A percentile compares a stretch with the other conserved stretches of the same genome.
phyloP scores from a whole-genome alignment of 2,888 invertebrate species.

The Caprella mutica region DNA sequence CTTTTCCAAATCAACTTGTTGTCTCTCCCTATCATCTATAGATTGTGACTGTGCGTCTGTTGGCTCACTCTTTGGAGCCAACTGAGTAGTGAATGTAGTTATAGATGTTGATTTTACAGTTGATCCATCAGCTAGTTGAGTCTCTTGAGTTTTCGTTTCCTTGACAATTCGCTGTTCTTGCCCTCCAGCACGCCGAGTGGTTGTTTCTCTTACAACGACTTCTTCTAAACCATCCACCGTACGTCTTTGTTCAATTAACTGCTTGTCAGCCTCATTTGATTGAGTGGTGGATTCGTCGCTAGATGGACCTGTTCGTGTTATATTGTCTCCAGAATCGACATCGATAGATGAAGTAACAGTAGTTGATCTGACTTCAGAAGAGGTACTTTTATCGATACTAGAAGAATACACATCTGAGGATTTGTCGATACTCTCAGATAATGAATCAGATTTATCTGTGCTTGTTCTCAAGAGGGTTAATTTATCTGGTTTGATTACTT shows the following conservation, averaged over 20 bases:
- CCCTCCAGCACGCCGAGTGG: conserved; percentile 24
- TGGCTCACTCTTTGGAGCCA: conserved; percentile 18
- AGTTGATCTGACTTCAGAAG: background rate
- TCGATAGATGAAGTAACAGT: conserved; percentile 4
- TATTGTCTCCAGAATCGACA: conserved; percentile 18
- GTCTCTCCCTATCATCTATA: conserved; percentile 20
- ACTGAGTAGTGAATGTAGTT: conserved; percentile 33
- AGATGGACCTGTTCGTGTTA: conserved; percentile 24
- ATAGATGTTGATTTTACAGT: conserved; percentile 31
- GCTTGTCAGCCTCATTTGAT: background rate
- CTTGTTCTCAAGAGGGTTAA: background rate
- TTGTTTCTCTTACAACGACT: conserved; percentile 22
- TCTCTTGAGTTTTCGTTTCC: conserved; percentile 31
- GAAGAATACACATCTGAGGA: conserved; percentile 1
- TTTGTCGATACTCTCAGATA: background rate
- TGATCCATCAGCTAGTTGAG: conserved; percentile 29
- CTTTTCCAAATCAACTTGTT: conserved; percentile 20
- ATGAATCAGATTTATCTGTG: conserved; percentile 6
- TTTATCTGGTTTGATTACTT: too few relatives aligned
- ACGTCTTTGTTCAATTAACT: conserved; percentile 23
- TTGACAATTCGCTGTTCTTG: conserved; percentile 28
- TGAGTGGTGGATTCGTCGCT: conserved; percentile 18
- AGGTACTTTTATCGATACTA: background rate
- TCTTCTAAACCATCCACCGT: conserved; percentile 26
- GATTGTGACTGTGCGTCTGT: conserved; percentile 8